Conservation (phyloP, 2,113 vertebrate species). For the Heterocephalus glaber region DNA sequence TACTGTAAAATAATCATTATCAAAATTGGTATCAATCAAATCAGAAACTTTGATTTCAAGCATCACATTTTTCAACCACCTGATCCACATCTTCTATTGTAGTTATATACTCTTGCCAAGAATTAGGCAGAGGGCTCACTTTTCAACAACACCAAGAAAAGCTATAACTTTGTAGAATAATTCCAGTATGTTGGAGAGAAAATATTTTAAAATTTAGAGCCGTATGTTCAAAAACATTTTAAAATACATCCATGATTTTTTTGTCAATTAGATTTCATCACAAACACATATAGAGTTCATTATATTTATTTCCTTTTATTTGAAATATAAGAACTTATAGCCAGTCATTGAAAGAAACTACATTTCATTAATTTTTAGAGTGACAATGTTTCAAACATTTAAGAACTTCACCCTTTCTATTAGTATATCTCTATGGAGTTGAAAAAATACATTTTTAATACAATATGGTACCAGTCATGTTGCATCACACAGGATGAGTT, state of each 20-base stretch:
- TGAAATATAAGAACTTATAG: neutral
- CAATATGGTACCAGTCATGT: neutral
- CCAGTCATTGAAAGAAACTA: neutral
- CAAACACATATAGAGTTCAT: neutral
- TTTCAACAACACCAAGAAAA: neutral
- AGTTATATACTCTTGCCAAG: neutral
- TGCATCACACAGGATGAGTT: neutral
- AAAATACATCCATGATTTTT: neutral
- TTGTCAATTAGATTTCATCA: neutral
- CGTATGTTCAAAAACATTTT: neutral
- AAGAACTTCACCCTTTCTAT: neutral
- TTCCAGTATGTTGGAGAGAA: neutral
- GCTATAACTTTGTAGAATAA: neutral
- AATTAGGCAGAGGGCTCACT: neutral
- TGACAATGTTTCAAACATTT: slow-evolving; percentile 24
- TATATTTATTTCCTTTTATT: neutral
- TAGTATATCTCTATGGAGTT: neutral
- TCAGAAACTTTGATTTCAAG: neutral
- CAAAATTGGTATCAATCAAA: neutral
- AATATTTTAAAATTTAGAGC: slow-evolving; percentile 37
- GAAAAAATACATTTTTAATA: neutral
- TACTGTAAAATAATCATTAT: neutral
- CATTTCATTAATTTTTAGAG: slow-evolving; percentile 42
- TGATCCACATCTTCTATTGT: neutral
- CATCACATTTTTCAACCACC: neutral